A percentile compares a stretch with the other conserved stretches of the same genome.
phyloP scores from a whole-genome alignment of 1,140 invertebrate genomes.

The Agraylea sexmaculata region DNA sequence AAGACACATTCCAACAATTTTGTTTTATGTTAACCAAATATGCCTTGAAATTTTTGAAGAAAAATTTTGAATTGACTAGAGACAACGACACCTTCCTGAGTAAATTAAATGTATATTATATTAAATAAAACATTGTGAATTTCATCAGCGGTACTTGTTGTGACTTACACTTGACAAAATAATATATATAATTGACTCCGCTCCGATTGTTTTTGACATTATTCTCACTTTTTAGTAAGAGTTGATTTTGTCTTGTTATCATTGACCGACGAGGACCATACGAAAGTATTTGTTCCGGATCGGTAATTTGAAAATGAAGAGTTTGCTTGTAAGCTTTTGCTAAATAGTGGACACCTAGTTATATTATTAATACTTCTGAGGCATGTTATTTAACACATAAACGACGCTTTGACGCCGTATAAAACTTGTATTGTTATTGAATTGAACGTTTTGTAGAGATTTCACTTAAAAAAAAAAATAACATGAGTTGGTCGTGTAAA shows the following conservation, averaged over 20 bases:
- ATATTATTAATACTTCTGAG: constrained; percentile 36
- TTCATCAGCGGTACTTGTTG: too few relatives aligned
- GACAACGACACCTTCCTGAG: constrained; percentile 20
- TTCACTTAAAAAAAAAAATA: constrained; percentile 22
- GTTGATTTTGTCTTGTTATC: too few relatives aligned
- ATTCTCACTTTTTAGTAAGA: too few relatives aligned
- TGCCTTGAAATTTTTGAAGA: constrained; percentile 19
- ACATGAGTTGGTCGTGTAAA: neutral
- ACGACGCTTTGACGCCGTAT: constrained; percentile 31
- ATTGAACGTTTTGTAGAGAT: constrained; percentile 37
- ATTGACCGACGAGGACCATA: too few relatives aligned
- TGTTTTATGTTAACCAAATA: constrained; percentile 16
- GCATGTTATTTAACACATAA: constrained; percentile 25
- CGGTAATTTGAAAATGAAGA: too few relatives aligned
- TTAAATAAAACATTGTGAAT: too few relatives aligned
- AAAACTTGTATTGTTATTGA: constrained; percentile 38
- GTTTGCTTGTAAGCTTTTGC: constrained; percentile 23
- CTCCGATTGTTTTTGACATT: too few relatives aligned
- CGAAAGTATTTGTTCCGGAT: too few relatives aligned
- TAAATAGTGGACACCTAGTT: constrained; percentile 42
- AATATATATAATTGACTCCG: too few relatives aligned
- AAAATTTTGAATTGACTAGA: constrained; percentile 19
- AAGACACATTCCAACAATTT: neutral
- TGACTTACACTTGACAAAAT: too few relatives aligned
- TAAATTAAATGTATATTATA: too few relatives aligned